phyloP scores from a whole-genome alignment of 2,797 vertebrate species.

The Gorsachius magnificus region DNA sequence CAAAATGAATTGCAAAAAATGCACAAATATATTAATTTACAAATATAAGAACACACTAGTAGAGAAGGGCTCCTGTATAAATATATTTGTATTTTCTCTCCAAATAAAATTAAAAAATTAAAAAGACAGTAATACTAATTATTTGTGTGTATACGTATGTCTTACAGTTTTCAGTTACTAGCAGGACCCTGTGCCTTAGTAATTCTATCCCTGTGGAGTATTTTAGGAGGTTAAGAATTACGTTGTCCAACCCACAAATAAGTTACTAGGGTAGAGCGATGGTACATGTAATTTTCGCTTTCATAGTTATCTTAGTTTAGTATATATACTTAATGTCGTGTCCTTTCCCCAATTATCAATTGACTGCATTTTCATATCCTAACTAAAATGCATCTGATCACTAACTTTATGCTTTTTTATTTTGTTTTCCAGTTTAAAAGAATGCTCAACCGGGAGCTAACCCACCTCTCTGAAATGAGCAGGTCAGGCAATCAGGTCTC shows the following conservation, averaged over 20 bases:
- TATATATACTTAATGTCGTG: neutral
- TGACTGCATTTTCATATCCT: neutral
- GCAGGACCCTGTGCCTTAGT: neutral
- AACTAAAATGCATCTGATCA: neutral
- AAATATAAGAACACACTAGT: neutral
- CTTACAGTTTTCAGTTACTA: neutral
- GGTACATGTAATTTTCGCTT: neutral
- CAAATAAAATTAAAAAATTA: neutral
- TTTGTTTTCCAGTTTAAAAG: slow-evolving; percentile 93
- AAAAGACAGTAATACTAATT: neutral
- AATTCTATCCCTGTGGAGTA: neutral
- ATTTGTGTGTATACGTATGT: neutral
- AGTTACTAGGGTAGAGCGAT: neutral
- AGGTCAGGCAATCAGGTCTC: slow-evolving; percentile 99
- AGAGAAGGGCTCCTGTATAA: neutral
- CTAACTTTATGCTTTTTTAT: neutral
- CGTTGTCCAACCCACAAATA: neutral
- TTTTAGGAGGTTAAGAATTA: neutral
- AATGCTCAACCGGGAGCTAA: slow-evolving; percentile 97
- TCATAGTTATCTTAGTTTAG: neutral
- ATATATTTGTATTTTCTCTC: neutral
- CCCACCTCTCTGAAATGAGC: slow-evolving; percentile 98
- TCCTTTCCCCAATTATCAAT: neutral
- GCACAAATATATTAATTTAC: neutral
- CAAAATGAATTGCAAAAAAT: neutral